Evolutionary conservation across 2,888 invertebrate genomes (phyloP).

Genomic region (Andrena chrysosceles): DNA sequence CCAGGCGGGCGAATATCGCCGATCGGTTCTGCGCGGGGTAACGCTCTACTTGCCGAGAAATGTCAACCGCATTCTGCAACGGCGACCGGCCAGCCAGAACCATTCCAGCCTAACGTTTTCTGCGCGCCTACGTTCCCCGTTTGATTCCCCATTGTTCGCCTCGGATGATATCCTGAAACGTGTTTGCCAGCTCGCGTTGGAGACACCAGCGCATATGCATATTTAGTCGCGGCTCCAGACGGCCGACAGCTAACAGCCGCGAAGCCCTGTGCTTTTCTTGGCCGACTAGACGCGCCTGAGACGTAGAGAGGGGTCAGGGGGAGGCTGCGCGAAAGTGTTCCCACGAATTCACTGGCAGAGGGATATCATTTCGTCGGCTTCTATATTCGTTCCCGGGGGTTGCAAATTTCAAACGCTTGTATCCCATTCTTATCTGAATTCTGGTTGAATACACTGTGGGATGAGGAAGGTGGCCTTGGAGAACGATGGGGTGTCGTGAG

Average conservation of each 20-base stretch:
- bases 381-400: background rate
- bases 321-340: conserved; percentile 37
- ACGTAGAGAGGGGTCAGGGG: background rate
- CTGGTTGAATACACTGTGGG: too few species aligned
- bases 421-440: too few species aligned
- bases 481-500: too few species aligned
- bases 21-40: conserved; percentile 58
- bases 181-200: conserved; percentile 36
- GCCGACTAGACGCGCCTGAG: background rate
- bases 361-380: background rate
- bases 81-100: conserved; percentile 62
- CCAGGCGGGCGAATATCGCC: conserved; percentile 42
- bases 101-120: conserved; percentile 56
- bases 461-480: too few species aligned
- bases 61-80: conserved; percentile 73
- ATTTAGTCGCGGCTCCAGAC: conserved; percentile 42
- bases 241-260: conserved; percentile 47
- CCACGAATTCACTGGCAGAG: background rate
- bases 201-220: conserved; percentile 51
- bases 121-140: conserved; percentile 66
- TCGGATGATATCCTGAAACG: conserved; percentile 64
- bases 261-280: conserved; percentile 27
- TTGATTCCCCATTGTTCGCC: conserved; percentile 68
- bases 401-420: too few species aligned
- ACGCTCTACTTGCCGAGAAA: conserved; percentile 76